Evolutionary conservation across 2,888 invertebrate genomes (phyloP), one percentile per base, ranked within the genome.

Genomic region (Dendrolimus pini): DNA sequence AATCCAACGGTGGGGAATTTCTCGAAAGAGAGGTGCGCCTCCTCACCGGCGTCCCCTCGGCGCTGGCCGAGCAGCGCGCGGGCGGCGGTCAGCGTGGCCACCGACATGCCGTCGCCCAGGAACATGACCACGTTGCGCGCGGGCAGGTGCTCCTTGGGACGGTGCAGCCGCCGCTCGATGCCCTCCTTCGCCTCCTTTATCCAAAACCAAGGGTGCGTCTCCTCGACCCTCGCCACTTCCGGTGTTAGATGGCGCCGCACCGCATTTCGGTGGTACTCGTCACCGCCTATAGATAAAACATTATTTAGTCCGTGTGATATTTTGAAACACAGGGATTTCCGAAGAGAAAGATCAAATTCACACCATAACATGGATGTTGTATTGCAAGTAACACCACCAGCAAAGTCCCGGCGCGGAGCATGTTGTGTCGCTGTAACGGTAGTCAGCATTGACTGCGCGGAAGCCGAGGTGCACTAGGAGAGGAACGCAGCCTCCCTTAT

Each of bases 51-150:
- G 41, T 69, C 69, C 0, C 84, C 83, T 2, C 78, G 75, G 12
- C 91, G 80, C 77, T 95, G 95, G 0, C 94, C 94, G 55, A 92
- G 89, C 66, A 93, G 92, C 52, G 93, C 92, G 65, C 95, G 89
- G 41, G 94, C 92, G 1, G 94, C 94, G 7, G 93, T 92, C 56
- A 94, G 80, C 7, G 95, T 95, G 2, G 94, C 89, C 56, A 95
- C 80, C 14, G 94, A 94, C 95, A 95, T 94, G 54, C 95, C 95
- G 77, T 95, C 95, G 8, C 95, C 95, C 60, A 96, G 77, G 77
- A 95, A 95, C 77, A 95, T 83, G 55, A 95, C 93, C 9, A 94
- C 83, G 79, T 95, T 95, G 55, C 77, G 74, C 53, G 81, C 84
- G 13, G 58, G 54, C 54, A 55, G 52, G 42, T 55, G 59, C 61